phyloP scores from a whole-genome alignment of 2,888 invertebrate genomes.

The Herminia tarsipennalis region DNA sequence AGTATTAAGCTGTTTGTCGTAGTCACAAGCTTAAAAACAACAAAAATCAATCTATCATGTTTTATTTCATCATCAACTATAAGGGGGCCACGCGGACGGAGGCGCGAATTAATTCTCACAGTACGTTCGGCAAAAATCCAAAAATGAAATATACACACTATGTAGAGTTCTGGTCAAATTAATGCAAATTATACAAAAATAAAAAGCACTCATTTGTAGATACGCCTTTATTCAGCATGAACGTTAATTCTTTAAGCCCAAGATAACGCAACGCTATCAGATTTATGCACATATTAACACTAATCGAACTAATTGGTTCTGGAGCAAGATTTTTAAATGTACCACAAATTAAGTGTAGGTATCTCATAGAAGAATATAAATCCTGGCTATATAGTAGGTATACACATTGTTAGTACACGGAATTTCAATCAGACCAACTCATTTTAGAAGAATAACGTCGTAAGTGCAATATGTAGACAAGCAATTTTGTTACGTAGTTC shows the following conservation, averaged over 20 bases:
- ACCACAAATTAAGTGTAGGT: constrained; percentile 69
- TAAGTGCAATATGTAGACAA: constrained; percentile 18
- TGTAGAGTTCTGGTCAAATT: constrained; percentile 32
- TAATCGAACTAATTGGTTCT: constrained; percentile 78
- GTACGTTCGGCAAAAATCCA: too few species aligned
- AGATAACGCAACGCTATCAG: constrained; percentile 54
- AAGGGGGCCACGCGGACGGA: too few species aligned
- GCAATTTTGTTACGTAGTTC: constrained; percentile 24
- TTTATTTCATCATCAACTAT: too few species aligned
- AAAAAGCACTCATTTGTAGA: constrained; percentile 36
- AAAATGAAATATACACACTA: constrained; percentile 2
- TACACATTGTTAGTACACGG: constrained; percentile 81
- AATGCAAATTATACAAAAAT: constrained; percentile 34
- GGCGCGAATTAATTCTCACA: too few species aligned
- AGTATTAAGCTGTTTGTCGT: too few species aligned
- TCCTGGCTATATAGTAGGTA: constrained; percentile 68
- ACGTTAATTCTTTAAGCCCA: constrained; percentile 11
- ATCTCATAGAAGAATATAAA: constrained; percentile 74
- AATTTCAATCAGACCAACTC: constrained; percentile 79
- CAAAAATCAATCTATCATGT: too few species aligned
- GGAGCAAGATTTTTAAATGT: constrained; percentile 68
- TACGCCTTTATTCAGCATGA: constrained; percentile 18
- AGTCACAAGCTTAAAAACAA: too few species aligned
- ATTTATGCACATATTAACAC: constrained; percentile 70
- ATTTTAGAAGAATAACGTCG: constrained; percentile 19